Evolutionary conservation across 1,140 invertebrate genomes (phyloP), one percentile per base, ranked within the genome.

Genomic region (Aphelenchoides avenae): DNA sequence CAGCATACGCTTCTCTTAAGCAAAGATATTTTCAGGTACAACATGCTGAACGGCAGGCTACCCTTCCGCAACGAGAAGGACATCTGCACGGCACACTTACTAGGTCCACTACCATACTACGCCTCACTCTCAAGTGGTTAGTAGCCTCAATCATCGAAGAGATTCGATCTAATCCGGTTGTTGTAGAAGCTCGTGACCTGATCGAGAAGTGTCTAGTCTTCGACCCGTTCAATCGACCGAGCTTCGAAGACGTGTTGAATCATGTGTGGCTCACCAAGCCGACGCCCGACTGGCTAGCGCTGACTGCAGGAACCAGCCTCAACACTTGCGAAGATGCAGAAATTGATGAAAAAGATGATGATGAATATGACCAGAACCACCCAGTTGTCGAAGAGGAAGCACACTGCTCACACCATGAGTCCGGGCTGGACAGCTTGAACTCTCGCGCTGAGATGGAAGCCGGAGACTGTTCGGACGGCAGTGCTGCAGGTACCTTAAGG

Each of bases 31-130:
- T n/a, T n/a, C n/a, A n/a, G n/a, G n/a, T n/a, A 81, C 67, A 84
- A 85, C 70, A 84, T 86, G 83, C 82, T 86, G 6, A 84, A 83
- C 70, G 85, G 85, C n/a, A 83, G 85, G 72, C 84, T 86, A 73
- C 84, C 85, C 26, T 86, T 85, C 72, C 83, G 84, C 69, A 77
- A 80, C 54, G 84, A 86, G 68, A 81, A 84, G 49, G 82, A 85
- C 70, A 85, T 86, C 57, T 71, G 61, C 41, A 68, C 65, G 9
- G 37, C 52, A n/a, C 65, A 68, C 47, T 44, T 68, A 31, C 53
- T 68, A 15, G 65, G 65, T 4, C 65, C 65, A n/a, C 42, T 68
- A 37, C 65, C 65, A 36, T 60, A 61, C 34, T 60, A 46, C 24
- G 37, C 53, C 0, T 9, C 27, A 24, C 61, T 64, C 41, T 61